Conservation (phyloP, 2,113 vertebrate species). For the Antidorcas marsupialis region DNA sequence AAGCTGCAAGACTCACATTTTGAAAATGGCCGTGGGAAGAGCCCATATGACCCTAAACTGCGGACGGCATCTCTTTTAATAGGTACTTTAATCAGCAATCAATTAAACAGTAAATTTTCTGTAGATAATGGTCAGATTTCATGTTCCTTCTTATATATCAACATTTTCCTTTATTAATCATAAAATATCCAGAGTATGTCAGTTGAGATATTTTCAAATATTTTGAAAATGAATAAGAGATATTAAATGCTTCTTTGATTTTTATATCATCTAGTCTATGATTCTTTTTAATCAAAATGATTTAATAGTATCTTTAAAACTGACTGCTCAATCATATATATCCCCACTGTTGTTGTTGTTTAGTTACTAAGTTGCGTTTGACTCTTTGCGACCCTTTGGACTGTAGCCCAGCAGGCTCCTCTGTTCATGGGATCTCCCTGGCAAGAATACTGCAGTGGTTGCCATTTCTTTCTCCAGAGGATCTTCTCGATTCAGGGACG, state of each 20-base stretch:
- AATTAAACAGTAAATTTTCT: background rate
- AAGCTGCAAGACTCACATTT: slow-evolving; percentile 88
- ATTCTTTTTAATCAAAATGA: background rate
- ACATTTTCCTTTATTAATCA: background rate
- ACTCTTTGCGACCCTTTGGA: background rate
- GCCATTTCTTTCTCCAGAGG: background rate
- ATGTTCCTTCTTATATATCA: background rate
- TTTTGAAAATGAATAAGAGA: slow-evolving; percentile 16
- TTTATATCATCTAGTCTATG: background rate
- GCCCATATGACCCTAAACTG: slow-evolving; percentile 96
- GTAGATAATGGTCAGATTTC: background rate
- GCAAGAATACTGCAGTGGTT: background rate
- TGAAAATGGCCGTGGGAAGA: slow-evolving; percentile 97
- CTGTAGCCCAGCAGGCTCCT: background rate
- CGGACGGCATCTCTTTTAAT: slow-evolving; percentile 94
- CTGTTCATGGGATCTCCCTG: background rate
- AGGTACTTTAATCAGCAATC: slow-evolving; percentile 81
- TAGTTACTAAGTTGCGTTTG: fast-evolving
- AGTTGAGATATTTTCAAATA: background rate
- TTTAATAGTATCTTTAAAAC: background rate
- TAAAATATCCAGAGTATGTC: background rate
- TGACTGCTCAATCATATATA: background rate
- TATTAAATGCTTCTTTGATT: background rate
- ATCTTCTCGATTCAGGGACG: background rate
- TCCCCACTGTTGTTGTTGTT: background rate